phyloP scores from a whole-genome alignment of 2,888 invertebrate species.

The Lasioglossum morio region DNA sequence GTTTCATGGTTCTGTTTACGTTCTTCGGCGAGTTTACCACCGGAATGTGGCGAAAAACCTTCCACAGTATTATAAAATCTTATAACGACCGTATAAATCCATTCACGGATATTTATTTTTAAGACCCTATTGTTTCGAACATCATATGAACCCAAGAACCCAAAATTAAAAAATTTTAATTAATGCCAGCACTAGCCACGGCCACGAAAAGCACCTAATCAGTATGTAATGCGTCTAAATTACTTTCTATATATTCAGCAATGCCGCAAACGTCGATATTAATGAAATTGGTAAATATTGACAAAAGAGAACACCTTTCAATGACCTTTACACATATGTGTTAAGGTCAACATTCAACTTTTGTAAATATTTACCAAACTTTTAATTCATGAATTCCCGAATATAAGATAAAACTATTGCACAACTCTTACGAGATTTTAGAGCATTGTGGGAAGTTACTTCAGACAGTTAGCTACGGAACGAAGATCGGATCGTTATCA shows the following conservation, averaged over 20 bases:
- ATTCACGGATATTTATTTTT: not conserved
- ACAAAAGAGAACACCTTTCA: too few relatives aligned
- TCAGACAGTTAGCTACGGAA: not conserved
- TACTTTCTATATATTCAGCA: too few relatives aligned
- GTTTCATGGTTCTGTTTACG: slow-evolving; percentile 20
- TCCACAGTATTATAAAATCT: not conserved
- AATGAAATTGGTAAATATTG: too few relatives aligned
- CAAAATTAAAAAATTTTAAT: not conserved
- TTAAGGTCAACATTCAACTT: too few relatives aligned
- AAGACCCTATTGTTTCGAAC: not conserved
- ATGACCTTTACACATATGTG: too few relatives aligned
- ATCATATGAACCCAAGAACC: too few relatives aligned
- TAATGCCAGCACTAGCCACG: too few relatives aligned
- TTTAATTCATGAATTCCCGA: too few relatives aligned
- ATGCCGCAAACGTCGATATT: too few relatives aligned
- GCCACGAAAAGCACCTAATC: too few relatives aligned
- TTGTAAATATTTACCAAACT: too few relatives aligned
- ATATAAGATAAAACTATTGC: not conserved
- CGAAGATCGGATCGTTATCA: not conserved
- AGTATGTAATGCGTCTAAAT: too few relatives aligned
- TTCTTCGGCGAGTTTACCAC: not conserved
- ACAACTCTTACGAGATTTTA: not conserved
- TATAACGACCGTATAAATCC: not conserved
- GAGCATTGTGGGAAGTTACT: not conserved
- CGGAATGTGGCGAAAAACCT: not conserved